Evolutionary conservation across 2,888 invertebrate genomes (phyloP).

Genomic region (Lydus trimaculatus): DNA sequence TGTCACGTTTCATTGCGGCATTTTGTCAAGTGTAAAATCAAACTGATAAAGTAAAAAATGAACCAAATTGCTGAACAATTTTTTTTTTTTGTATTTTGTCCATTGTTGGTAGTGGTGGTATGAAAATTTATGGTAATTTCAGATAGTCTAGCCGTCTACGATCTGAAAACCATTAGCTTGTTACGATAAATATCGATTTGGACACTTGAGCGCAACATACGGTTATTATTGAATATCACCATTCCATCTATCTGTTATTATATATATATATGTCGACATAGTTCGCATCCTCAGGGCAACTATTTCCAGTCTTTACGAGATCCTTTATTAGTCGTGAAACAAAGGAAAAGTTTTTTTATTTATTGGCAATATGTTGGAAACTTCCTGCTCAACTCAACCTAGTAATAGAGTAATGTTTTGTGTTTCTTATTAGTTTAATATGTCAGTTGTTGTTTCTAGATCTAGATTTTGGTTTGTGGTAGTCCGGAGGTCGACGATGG

Average conservation of each 20-base stretch:
- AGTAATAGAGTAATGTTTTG: background rate
- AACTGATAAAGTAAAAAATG: background rate
- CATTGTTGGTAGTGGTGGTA: background rate
- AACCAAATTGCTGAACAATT: background rate
- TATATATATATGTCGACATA: background rate
- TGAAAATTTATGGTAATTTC: slow-evolving; percentile 3
- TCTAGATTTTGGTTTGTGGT: background rate
- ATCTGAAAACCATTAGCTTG: background rate
- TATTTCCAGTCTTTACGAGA: background rate
- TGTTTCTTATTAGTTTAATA: background rate
- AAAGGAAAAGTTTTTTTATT: background rate
- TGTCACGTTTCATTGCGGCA: slow-evolving; percentile 24
- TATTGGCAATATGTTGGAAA: background rate
- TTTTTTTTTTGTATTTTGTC: background rate
- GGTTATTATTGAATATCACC: background rate
- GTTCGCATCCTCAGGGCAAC: background rate
- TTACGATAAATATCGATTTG: slow-evolving; percentile 3
- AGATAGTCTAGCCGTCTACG: slow-evolving; percentile 5
- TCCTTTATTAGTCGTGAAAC: background rate
- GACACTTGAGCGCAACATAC: background rate
- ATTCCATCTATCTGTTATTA: background rate
- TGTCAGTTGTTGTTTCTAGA: background rate
- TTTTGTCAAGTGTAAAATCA: background rate
- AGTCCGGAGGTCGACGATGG: background rate
- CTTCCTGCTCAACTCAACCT: background rate